Conservation (phyloP, 2,113 vertebrate genomes). For the Planiliza haematocheilus region DNA sequence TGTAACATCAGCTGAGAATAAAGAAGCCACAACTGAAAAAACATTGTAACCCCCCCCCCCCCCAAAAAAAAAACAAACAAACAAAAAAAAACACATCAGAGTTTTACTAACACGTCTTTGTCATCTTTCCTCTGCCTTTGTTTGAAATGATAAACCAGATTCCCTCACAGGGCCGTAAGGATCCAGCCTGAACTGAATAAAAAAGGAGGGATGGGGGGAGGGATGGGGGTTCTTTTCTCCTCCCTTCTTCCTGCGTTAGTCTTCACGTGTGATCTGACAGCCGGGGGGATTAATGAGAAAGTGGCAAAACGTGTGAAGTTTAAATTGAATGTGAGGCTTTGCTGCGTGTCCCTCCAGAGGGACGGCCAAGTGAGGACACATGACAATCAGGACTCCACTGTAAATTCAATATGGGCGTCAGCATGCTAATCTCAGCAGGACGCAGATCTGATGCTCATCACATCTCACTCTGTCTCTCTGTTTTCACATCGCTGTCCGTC, state of each 20-base stretch:
- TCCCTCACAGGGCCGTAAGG: neutral
- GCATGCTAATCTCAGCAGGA: slow-evolving; percentile 32
- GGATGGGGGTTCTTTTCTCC: neutral
- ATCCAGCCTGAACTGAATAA: slow-evolving; percentile 10
- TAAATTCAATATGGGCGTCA: slow-evolving; percentile 39
- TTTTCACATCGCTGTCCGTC: slow-evolving; percentile 5
- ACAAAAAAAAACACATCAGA: too few relatives aligned
- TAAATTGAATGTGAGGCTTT: slow-evolving; percentile 29
- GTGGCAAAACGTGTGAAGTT: slow-evolving; percentile 28
- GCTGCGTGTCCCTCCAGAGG: slow-evolving; percentile 11
- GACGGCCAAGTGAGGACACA: slow-evolving; percentile 2
- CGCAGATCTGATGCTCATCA: slow-evolving; percentile 20
- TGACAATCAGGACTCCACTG: slow-evolving; percentile 3
- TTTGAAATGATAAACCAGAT: neutral
- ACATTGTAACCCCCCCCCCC: too few relatives aligned
- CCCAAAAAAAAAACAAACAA: too few relatives aligned
- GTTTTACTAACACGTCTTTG: too few relatives aligned
- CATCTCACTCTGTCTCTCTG: slow-evolving; percentile 2
- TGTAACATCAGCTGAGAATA: too few relatives aligned
- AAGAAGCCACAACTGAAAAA: too few relatives aligned
- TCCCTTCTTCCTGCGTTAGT: neutral
- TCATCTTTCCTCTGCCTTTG: neutral
- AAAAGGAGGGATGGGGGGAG: neutral
- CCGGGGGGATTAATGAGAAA: slow-evolving; percentile 42
- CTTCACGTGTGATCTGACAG: slow-evolving; percentile 18